A percentile compares a stretch with the other conserved stretches of the same genome.
These are phyloP conservation scores for Meriones psammophilus DNA, from an alignment of 2,797 vertebrate genomes.

Conservation along the genomic window DNA sequence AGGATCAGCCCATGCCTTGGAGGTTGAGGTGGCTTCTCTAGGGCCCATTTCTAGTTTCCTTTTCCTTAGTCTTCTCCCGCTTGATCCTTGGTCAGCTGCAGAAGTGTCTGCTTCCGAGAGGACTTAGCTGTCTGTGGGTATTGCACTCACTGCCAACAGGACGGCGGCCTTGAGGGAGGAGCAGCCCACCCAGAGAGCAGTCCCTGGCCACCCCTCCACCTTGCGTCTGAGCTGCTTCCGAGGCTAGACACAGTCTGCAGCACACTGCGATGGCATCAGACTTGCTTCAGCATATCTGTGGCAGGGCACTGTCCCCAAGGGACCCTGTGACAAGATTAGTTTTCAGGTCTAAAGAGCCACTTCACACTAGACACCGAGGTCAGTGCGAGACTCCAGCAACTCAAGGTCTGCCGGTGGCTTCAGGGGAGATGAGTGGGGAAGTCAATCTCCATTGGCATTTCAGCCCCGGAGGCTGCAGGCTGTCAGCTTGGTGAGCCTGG, in stretches of 20 bases:
- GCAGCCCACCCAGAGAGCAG: neutral
- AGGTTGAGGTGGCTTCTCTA: neutral
- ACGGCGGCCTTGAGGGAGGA: neutral
- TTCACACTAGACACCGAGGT: neutral
- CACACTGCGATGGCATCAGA: slow-evolving; percentile 17
- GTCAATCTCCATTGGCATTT: slow-evolving; percentile 12
- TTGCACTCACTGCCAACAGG: neutral
- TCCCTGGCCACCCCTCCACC: neutral
- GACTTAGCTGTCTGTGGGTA: neutral
- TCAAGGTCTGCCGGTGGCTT: slow-evolving; percentile 22
- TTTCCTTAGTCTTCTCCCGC: neutral
- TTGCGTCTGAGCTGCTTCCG: neutral
- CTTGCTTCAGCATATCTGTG: neutral
- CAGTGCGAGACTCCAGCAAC: neutral
- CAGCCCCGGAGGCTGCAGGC: slow-evolving; percentile 3
- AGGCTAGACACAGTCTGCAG: neutral
- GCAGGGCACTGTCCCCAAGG: neutral
- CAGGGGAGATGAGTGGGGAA: neutral
- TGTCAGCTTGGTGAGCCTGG: neutral
- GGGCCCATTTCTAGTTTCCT: neutral
- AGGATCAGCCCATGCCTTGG: neutral
- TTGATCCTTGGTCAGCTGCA: slow-evolving; percentile 12
- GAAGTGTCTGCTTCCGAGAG: slow-evolving; percentile 3
- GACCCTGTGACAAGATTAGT: neutral
- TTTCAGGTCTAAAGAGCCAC: neutral